Percentiles rank a stretch among this genome's conserved stretches.
Conservation (phyloP, 2,888 invertebrate species). For the Ophion obscuratus region DNA sequence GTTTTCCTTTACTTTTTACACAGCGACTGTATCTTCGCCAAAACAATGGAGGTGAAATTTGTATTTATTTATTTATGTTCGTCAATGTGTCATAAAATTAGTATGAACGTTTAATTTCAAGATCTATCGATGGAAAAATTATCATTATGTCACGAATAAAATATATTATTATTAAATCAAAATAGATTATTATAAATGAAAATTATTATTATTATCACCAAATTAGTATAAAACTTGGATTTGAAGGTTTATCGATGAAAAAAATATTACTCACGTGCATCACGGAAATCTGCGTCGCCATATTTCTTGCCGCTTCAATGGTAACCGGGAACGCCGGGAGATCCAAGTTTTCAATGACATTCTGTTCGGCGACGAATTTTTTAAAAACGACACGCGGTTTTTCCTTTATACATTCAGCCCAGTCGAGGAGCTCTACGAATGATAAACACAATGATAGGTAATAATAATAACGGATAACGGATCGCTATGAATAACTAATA, state of each 20-base stretch:
- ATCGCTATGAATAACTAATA: background rate
- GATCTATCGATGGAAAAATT: slow-evolving; percentile 11
- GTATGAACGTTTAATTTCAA: background rate
- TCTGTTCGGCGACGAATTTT: slow-evolving; percentile 74
- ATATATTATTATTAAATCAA: too few species aligned
- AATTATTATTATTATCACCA: background rate
- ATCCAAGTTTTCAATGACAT: slow-evolving; percentile 74
- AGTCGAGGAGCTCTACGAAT: slow-evolving; percentile 76
- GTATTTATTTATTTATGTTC: background rate
- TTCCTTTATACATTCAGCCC: slow-evolving; percentile 63
- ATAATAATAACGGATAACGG: too few species aligned
- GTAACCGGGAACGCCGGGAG: slow-evolving; percentile 74
- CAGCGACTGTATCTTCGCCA: too few species aligned
- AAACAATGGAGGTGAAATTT: too few species aligned
- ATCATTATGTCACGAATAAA: background rate
- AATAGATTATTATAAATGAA: too few species aligned
- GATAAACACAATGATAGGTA: background rate
- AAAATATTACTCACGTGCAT: slow-evolving; percentile 71
- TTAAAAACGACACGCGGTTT: slow-evolving; percentile 59
- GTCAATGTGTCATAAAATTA: slow-evolving; percentile 9
- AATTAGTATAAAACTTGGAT: background rate
- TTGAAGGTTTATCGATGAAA: background rate
- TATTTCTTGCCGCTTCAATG: slow-evolving; percentile 70
- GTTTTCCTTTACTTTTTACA: slow-evolving; percentile 3
- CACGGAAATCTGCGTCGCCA: slow-evolving; percentile 74